Conservation (phyloP, 1,140 invertebrate species). For the Papilio helenus region DNA sequence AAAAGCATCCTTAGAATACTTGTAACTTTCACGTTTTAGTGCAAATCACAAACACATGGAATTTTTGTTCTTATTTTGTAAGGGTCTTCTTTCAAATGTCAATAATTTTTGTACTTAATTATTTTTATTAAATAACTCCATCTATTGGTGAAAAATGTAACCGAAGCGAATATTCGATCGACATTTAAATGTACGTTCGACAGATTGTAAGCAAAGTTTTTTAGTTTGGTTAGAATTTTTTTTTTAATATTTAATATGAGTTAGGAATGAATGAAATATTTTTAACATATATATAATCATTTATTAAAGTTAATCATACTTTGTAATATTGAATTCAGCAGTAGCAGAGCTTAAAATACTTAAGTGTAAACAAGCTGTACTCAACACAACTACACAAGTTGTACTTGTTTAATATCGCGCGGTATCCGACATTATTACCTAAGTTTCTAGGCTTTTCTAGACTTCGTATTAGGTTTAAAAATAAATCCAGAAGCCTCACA, state of each 20-base stretch:
- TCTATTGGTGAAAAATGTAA: neutral
- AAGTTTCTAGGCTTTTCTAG: neutral
- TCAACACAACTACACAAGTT: constrained; percentile 2
- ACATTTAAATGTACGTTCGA: too few relatives aligned
- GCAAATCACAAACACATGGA: neutral
- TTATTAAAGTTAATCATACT: neutral
- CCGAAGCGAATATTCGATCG: too few relatives aligned
- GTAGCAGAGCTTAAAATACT: neutral
- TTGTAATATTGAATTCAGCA: constrained; percentile 7
- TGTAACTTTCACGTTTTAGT: neutral
- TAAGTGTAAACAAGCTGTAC: neutral
- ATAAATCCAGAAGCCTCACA: neutral
- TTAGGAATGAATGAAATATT: too few relatives aligned
- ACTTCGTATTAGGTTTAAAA: neutral
- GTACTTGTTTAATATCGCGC: neutral
- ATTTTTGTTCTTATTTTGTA: neutral
- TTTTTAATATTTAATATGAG: too few relatives aligned
- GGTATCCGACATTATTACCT: constrained; percentile 15
- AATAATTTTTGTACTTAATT: neutral
- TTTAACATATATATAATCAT: neutral
- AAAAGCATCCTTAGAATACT: neutral
- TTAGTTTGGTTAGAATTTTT: too few relatives aligned
- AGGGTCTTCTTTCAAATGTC: neutral
- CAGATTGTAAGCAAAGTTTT: too few relatives aligned
- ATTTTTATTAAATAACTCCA: neutral